Base-by-base conservation (phyloP, 1,140 invertebrate genomes). In the Drosophila eugracilis region DNA sequence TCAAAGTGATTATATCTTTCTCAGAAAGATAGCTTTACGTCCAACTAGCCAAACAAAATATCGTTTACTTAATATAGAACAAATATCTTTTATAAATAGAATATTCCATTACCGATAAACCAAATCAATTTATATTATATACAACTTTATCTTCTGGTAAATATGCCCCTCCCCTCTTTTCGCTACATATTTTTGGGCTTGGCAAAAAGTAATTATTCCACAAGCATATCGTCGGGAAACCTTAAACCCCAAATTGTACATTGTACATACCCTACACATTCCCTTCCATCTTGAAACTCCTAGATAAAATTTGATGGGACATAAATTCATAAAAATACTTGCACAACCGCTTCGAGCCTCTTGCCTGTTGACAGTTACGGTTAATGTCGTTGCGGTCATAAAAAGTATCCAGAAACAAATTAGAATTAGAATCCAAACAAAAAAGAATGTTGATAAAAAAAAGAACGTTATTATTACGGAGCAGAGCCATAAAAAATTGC, bases 221-320 rank as follows among this genome's bases (percentile, higher is more conserved):
- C 24, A 24, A 19, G 22, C 22, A 39, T 30, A 21, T 28, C 54
- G 14, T 42, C 19, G 26, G 24, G 32, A 54, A 58, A 58, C 37
- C 50, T 57, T 9, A 57, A 17, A 39, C 26, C 9, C 7, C 21
- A 32, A 37, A 5, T 47, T 3, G n/a, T 12, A 2, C 34, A 36
- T 14, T 28, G 24, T 14, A 19, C 39, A 9, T 21, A 15, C 42
- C 19, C 24, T 37, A 39, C 36, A 19, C 44, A 52, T n/a, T 5
- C 24, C 15, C 26, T 4, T n/a, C 5, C 17, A 21, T 60, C 34
- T 2, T 28, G 50, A 74, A 74, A 70, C 62, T 54, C 21, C 62
- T 39, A 75, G 81, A 85, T 86, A 85, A 81, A 58, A 86, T 88
- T 85, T 85, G 72, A 86, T 86, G 77, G 60, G 26, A 66, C 70